A percentile compares a stretch with the other conserved stretches of the same genome.
These are phyloP conservation scores for Serranus cabrilla DNA, from an alignment of 2,797 vertebrate genomes.

Conservation along the genomic window DNA sequence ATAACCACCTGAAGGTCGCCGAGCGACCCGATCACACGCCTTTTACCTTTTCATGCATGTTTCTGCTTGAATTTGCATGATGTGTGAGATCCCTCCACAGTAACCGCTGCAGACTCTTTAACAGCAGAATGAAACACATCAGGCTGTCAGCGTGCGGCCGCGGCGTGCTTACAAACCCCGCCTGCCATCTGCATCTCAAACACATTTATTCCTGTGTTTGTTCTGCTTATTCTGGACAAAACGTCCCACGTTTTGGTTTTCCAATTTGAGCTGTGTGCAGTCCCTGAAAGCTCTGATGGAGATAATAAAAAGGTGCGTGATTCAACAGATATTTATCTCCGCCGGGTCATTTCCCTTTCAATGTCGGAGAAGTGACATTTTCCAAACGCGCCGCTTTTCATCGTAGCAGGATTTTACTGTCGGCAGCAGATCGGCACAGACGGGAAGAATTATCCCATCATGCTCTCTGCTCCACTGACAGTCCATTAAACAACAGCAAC, in stretches of 20 bases:
- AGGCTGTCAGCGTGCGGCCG: neutral
- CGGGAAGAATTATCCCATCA: slow-evolving; percentile 48
- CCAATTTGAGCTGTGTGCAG: neutral
- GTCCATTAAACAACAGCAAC: slow-evolving; percentile 31
- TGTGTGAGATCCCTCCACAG: neutral
- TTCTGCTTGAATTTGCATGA: neutral
- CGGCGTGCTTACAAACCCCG: neutral
- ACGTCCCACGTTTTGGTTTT: neutral
- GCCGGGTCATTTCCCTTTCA: slow-evolving; percentile 41
- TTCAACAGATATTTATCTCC: slow-evolving; percentile 51
- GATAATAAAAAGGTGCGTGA: slow-evolving; percentile 24
- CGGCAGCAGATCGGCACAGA: slow-evolving; percentile 13
- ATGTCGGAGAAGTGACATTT: slow-evolving; percentile 31
- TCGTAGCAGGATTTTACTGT: slow-evolving; percentile 13
- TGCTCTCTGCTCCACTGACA: slow-evolving; percentile 21
- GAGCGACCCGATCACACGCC: too few relatives aligned
- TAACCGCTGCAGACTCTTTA: neutral
- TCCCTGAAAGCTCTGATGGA: slow-evolving; percentile 5
- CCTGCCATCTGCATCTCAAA: slow-evolving; percentile 40
- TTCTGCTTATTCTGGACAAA: slow-evolving; percentile 7
- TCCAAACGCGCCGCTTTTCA: neutral
- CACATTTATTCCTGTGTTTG: slow-evolving; percentile 25
- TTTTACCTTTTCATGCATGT: neutral
- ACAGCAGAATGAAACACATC: neutral
- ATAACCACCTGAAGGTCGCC: neutral